These are phyloP conservation scores for Natrix natrix DNA, from an alignment of 2,797 vertebrate genomes.

Conservation along the genomic window DNA sequence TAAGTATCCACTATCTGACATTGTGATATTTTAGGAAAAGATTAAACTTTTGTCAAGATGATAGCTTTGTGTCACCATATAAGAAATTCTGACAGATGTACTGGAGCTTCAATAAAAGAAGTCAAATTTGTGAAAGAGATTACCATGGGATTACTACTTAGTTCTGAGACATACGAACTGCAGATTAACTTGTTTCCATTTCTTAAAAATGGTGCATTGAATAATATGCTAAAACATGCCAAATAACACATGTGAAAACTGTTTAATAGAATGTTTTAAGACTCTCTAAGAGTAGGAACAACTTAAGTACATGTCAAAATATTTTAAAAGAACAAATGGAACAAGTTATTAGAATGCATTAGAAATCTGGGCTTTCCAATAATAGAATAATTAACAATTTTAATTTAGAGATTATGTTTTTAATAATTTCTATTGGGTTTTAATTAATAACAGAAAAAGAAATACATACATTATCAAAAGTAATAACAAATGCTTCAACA, in stretches of 20 bases:
- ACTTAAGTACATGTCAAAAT: fast-evolving
- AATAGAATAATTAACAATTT: neutral
- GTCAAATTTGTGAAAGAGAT: neutral
- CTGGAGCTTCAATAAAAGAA: neutral
- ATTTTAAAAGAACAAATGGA: neutral
- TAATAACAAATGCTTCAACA: neutral
- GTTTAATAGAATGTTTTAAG: neutral
- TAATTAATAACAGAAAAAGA: neutral
- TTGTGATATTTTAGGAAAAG: neutral
- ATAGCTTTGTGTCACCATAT: neutral
- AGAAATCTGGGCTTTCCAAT: neutral
- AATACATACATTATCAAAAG: neutral
- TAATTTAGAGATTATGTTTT: neutral
- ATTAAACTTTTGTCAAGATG: neutral
- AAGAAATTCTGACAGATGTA: neutral
- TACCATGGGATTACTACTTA: neutral
- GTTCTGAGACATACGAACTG: neutral
- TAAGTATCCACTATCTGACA: constrained; percentile 1
- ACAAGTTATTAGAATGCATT: neutral
- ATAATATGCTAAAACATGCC: constrained; percentile 17
- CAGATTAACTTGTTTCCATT: neutral
- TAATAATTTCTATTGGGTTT: neutral
- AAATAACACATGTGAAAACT: neutral
- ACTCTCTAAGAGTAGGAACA: neutral
- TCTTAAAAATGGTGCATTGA: neutral